Conservation (phyloP, 2,888 invertebrate genomes). For the Tenthredo scrophulariae region DNA sequence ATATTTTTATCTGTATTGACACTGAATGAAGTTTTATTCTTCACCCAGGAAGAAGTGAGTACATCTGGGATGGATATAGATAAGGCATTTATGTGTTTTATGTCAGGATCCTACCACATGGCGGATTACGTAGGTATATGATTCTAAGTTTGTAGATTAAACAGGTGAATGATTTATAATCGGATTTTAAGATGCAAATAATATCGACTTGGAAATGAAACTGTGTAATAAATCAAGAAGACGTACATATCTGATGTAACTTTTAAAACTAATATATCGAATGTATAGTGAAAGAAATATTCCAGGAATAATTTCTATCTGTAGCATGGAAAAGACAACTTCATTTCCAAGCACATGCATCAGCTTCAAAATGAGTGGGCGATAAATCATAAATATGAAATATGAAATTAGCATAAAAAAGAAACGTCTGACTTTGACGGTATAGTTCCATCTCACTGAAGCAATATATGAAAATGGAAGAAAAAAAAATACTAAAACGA, state of each 20-base stretch:
- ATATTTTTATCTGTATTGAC: constrained; percentile 16
- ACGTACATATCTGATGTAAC: neutral
- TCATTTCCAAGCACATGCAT: neutral
- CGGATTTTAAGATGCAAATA: neutral
- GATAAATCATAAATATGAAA: constrained; percentile 34
- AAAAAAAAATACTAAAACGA: constrained; percentile 27
- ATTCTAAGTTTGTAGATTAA: neutral
- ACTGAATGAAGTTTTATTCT: constrained; percentile 15
- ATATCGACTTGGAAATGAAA: neutral
- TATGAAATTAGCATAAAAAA: constrained; percentile 45
- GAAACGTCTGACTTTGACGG: constrained; percentile 26
- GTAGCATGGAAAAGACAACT: constrained; percentile 16
- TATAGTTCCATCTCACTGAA: neutral
- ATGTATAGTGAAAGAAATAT: neutral
- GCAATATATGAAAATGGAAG: neutral
- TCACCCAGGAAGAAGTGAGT: neutral
- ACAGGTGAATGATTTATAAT: neutral
- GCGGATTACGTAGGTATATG: neutral
- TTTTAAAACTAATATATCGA: neutral
- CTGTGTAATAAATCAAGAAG: neutral
- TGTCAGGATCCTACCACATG: neutral
- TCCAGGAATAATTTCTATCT: neutral
- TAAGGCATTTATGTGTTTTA: neutral
- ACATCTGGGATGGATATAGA: neutral
- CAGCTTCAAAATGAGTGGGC: neutral